Conservation (phyloP, 2,113 vertebrate species). For the Galemys pyrenaicus region DNA sequence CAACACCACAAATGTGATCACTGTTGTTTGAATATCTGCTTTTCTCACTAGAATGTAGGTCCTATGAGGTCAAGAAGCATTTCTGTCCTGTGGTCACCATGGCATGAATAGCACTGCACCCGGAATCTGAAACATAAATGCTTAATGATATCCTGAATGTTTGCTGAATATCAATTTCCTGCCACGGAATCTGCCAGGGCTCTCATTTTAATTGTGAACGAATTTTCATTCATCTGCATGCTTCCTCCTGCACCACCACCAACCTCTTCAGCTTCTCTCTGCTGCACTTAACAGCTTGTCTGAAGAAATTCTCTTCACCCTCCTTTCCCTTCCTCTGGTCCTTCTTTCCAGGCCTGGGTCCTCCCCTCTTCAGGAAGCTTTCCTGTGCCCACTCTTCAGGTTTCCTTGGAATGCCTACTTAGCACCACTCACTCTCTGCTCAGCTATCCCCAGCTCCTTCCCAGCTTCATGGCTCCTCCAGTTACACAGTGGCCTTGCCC, state of each 20-base stretch:
- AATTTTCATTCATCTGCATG: not conserved
- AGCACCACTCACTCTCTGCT: not conserved
- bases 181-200: not conserved
- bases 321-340: not conserved
- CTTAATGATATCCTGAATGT: not conserved
- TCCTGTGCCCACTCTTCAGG: not conserved
- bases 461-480: not conserved
- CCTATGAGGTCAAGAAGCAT: not conserved
- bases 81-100: not conserved
- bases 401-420: not conserved
- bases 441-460: not conserved
- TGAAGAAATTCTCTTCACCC: not conserved
- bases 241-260: not conserved
- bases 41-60: not conserved
- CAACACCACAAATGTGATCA: not conserved
- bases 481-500: not conserved
- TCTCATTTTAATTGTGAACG: not conserved
- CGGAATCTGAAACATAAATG: not conserved
- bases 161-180: not conserved
- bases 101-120: too few species aligned
- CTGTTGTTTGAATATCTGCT: not conserved
- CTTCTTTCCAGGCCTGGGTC: not conserved
- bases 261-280: not conserved
- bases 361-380: not conserved
- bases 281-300: not conserved